A percentile compares a stretch with the other conserved stretches of the same genome.
Evolutionary conservation across 2,797 vertebrate species (phyloP).

Genomic region (Peromyscus nudipes): DNA sequence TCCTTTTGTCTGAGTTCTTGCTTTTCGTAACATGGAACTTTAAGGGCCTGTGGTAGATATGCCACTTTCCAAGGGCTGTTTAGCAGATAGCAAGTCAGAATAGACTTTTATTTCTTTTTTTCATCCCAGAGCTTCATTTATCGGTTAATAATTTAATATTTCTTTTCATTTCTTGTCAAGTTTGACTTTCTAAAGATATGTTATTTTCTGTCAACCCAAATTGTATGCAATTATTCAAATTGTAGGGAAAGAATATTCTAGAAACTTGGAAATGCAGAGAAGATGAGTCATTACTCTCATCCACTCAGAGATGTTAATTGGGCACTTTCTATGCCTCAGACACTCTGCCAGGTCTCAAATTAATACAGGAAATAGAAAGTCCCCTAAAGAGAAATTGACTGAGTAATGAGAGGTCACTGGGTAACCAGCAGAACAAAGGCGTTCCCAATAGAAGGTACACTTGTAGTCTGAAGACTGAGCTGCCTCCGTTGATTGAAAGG

Average conservation of each 20-base stretch:
- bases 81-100: not conserved
- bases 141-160: not conserved
- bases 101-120: not conserved
- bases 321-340: not conserved
- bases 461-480: not conserved
- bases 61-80: not conserved
- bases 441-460: not conserved
- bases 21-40: not conserved
- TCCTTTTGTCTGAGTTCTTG: not conserved
- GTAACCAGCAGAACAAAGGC: not conserved
- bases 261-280: constrained; percentile 13
- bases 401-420: not conserved
- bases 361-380: not conserved
- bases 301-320: not conserved
- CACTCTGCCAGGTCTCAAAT: not conserved
- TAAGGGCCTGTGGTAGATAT: not conserved
- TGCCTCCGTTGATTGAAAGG: not conserved
- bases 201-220: not conserved
- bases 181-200: not conserved
- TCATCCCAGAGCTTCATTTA: not conserved
- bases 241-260: constrained; percentile 9
- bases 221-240: constrained; percentile 40
- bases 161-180: not conserved
- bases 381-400: not conserved
- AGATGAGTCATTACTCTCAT: not conserved